These are phyloP conservation scores for Remorina albescens DNA, from an alignment of 2,797 vertebrate species.

Conservation along the genomic window DNA sequence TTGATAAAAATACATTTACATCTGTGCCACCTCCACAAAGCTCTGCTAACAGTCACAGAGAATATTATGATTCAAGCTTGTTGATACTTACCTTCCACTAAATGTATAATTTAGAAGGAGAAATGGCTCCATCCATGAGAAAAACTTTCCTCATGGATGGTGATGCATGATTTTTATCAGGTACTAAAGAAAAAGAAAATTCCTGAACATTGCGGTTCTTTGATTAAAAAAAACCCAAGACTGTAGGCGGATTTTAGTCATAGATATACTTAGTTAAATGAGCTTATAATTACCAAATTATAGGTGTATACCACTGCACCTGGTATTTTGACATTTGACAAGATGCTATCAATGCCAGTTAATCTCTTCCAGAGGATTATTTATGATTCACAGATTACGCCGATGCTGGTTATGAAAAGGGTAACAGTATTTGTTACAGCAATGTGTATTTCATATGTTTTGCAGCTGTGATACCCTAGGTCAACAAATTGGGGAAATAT, in stretches of 20 bases:
- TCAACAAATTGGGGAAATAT: slow-evolving; percentile 51
- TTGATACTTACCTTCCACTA: slow-evolving; percentile 58
- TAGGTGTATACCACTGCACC: slow-evolving; percentile 74
- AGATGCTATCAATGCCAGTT: slow-evolving; percentile 69
- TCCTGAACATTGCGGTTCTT: slow-evolving; percentile 63
- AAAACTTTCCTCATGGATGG: slow-evolving; percentile 66
- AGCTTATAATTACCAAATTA: slow-evolving; percentile 78
- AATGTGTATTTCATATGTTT: slow-evolving; percentile 41
- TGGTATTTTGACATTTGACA: slow-evolving; percentile 73
- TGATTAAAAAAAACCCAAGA: slow-evolving; percentile 56
- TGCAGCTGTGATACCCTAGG: slow-evolving; percentile 23
- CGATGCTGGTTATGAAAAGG: slow-evolving; percentile 53
- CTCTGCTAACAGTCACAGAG: slow-evolving; percentile 57
- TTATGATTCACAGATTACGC: slow-evolving; percentile 65
- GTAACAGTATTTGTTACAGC: slow-evolving; percentile 47
- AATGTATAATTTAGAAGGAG: slow-evolving; percentile 73
- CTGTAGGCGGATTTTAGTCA: slow-evolving; percentile 71
- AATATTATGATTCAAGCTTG: slow-evolving; percentile 67
- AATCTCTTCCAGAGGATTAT: slow-evolving; percentile 69
- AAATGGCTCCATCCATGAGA: slow-evolving; percentile 71
- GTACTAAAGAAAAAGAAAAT: slow-evolving; percentile 63
- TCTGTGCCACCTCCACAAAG: slow-evolving; percentile 58
- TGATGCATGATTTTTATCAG: slow-evolving; percentile 76
- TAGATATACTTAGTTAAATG: slow-evolving; percentile 70
- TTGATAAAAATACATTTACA: slow-evolving; percentile 65